These are phyloP conservation scores for Harmothoe impar DNA, from an alignment of 2,888 invertebrate genomes.

Conservation along the genomic window DNA sequence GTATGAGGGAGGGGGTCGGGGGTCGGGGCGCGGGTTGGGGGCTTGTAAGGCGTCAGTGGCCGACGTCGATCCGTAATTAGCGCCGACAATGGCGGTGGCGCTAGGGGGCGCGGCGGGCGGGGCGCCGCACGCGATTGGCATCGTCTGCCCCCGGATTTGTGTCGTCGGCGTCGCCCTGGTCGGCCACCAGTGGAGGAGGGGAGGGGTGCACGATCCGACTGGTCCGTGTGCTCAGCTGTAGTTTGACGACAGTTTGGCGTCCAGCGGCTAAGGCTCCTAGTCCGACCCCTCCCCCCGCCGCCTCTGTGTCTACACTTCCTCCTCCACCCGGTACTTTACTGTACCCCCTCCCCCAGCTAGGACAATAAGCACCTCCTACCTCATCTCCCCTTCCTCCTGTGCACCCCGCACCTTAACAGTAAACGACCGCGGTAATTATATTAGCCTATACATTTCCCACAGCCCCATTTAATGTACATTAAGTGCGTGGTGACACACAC, in stretches of 20 bases:
- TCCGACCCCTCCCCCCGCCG: not conserved
- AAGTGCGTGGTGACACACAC: too few species aligned
- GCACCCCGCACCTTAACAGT: too few species aligned
- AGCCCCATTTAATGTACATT: too few species aligned
- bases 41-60: not conserved
- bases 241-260: not conserved
- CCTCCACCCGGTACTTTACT: too few species aligned
- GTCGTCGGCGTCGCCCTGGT: not conserved
- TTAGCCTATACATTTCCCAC: too few species aligned
- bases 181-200: not conserved
- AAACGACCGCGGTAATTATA: too few species aligned
- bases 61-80: constrained; percentile 46
- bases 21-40: not conserved
- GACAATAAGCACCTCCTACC: too few species aligned
- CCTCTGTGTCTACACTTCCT: not conserved
- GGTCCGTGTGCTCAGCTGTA: not conserved
- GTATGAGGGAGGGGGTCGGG: not conserved
- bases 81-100: constrained; percentile 20
- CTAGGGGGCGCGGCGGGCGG: not conserved
- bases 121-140: constrained; percentile 31
- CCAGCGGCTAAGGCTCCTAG: not conserved
- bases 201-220: constrained; percentile 11
- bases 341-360: too few species aligned
- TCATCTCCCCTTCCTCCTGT: too few species aligned
- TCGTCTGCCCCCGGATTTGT: constrained; percentile 52